Percentiles rank a stretch among this genome's conserved stretches.
Evolutionary conservation across 2,113 vertebrate species (phyloP).

Genomic region (Oreochromis tanganicae): DNA sequence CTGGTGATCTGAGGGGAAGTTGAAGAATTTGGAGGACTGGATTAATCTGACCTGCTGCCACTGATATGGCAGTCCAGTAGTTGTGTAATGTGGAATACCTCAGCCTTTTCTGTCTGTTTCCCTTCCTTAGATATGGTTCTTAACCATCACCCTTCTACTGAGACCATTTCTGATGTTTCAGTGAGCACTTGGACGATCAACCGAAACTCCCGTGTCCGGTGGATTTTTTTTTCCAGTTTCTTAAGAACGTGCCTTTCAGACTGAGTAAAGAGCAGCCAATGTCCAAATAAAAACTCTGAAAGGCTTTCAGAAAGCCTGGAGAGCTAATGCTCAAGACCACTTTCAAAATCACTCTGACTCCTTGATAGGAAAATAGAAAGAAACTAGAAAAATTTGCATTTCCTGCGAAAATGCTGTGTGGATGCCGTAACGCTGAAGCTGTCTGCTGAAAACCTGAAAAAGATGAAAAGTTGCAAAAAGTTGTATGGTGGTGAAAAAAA

Average conservation of each 20-base stretch:
- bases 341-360: neutral
- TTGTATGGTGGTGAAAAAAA: too few relatives aligned
- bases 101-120: neutral
- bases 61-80: neutral
- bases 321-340: neutral
- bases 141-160: neutral
- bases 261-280: neutral
- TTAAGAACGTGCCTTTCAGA: neutral
- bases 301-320: neutral
- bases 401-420: too few relatives aligned
- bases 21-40: neutral
- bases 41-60: neutral
- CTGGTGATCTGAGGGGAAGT: neutral
- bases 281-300: neutral
- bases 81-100: neutral
- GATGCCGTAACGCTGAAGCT: too few relatives aligned
- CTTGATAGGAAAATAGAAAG: neutral
- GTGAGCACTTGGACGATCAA: neutral
- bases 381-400: neutral
- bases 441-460: too few relatives aligned
- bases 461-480: too few relatives aligned
- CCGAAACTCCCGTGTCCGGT: neutral
- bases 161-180: neutral
- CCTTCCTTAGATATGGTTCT: neutral
- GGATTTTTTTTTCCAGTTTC: neutral